These are phyloP conservation scores for Tinamus guttatus DNA, from an alignment of 2,113 vertebrate genomes.

Conservation along the genomic window DNA sequence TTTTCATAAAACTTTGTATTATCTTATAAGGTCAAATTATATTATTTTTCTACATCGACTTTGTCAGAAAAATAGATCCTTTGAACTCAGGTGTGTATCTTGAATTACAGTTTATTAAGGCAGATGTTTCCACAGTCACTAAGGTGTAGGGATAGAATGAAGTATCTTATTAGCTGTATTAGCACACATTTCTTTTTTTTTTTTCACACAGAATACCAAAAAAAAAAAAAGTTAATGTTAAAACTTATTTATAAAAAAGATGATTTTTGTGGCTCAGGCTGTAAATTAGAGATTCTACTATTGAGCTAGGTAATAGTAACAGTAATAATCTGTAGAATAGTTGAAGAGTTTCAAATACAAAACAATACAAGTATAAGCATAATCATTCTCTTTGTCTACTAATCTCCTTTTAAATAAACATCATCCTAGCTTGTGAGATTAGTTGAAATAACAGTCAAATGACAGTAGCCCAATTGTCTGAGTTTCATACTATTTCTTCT, in stretches of 20 bases:
- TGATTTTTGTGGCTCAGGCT: neutral
- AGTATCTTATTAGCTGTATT: neutral
- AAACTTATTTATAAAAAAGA: neutral
- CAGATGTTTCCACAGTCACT: neutral
- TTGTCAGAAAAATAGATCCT: accelerated
- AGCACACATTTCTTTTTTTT: accelerated
- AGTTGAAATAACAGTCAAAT: neutral
- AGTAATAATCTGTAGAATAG: neutral
- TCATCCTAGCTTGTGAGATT: neutral
- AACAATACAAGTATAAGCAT: neutral
- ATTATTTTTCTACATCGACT: neutral
- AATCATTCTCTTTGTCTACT: neutral
- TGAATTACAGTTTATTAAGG: neutral
- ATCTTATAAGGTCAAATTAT: neutral
- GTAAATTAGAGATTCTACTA: neutral
- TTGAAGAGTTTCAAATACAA: neutral
- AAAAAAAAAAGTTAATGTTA: neutral
- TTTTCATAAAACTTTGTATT: neutral
- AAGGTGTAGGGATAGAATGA: neutral
- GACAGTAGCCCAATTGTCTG: neutral
- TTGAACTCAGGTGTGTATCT: neutral
- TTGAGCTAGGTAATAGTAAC: neutral
- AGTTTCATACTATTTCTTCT: neutral
- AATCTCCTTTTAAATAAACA: neutral
- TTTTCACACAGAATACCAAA: neutral